Conservation (phyloP, 2,113 vertebrate species). For the Podarcis raffonei region DNA sequence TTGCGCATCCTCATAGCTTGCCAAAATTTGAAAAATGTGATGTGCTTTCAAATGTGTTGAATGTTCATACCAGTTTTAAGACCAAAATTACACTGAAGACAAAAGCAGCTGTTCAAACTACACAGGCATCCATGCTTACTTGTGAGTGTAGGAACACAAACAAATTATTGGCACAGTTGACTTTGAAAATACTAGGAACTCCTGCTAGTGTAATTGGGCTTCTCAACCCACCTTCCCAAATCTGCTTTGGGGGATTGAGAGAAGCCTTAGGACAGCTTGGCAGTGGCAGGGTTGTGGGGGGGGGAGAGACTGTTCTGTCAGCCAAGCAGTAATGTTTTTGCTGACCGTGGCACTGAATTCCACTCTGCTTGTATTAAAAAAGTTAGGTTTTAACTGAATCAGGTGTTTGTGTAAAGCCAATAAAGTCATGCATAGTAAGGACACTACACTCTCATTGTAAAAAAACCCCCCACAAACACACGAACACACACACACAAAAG, state of each 20-base stretch:
- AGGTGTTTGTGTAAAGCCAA: background rate
- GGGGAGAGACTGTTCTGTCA: too few species aligned
- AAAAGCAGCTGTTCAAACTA: background rate
- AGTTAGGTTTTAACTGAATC: background rate
- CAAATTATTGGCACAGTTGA: background rate
- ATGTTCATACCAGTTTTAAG: background rate
- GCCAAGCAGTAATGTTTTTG: too few species aligned
- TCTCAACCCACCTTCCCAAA: background rate
- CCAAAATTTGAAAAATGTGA: too few species aligned
- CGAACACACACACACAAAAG: background rate
- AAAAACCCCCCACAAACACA: conserved; percentile 11
- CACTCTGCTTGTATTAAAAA: background rate
- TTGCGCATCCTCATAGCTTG: background rate
- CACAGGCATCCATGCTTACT: background rate
- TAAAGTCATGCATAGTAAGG: rapidly evolving
- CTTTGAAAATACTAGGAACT: too few species aligned
- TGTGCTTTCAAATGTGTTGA: background rate
- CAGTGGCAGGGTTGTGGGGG: too few species aligned
- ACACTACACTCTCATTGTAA: conserved; percentile 11
- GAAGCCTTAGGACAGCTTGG: too few species aligned
- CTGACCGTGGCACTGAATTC: too few species aligned
- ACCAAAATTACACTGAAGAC: background rate
- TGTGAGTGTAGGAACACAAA: background rate
- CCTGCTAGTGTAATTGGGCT: background rate
- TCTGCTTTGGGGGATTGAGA: too few species aligned